A percentile compares a stretch with the other conserved stretches of the same genome.
Evolutionary conservation across 2,888 invertebrate genomes (phyloP).

Genomic region (Sinodicranocentrus sp.): DNA sequence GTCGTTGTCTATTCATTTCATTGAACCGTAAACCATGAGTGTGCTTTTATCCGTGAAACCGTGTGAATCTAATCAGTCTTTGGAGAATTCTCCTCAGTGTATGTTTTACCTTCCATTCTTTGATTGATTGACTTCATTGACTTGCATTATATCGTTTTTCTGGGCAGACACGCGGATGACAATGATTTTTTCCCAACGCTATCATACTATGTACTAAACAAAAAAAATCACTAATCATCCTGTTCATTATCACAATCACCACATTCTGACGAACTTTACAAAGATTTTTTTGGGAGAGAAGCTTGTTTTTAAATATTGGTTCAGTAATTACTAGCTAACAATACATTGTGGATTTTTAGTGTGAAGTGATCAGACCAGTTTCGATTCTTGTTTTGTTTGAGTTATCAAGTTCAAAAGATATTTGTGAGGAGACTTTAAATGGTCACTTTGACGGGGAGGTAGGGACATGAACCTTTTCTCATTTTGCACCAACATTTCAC

Average conservation of each 20-base stretch:
- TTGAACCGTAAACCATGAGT: slow-evolving; percentile 50
- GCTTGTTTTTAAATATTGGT: slow-evolving; percentile 7
- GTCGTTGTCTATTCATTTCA: slow-evolving; percentile 42
- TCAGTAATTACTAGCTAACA: slow-evolving; percentile 13
- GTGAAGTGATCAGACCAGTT: too few species aligned
- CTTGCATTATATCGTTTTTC: background rate
- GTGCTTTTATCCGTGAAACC: slow-evolving; percentile 32
- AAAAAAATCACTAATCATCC: slow-evolving; percentile 26
- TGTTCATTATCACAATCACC: slow-evolving; percentile 26
- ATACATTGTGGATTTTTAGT: slow-evolving; percentile 7
- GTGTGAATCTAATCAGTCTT: slow-evolving; percentile 56
- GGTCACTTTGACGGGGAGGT: too few species aligned
- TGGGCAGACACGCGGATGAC: background rate
- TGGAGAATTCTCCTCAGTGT: slow-evolving; percentile 23
- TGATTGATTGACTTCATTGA: slow-evolving; percentile 42
- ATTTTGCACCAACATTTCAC: too few species aligned
- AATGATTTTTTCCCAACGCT: background rate
- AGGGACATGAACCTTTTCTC: too few species aligned
- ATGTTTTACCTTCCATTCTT: slow-evolving; percentile 26
- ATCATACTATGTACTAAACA: background rate
- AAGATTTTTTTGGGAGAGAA: too few species aligned
- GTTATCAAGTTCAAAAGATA: too few species aligned
- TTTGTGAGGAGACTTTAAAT: too few species aligned
- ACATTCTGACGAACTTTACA: background rate
- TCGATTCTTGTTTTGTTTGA: too few species aligned